phyloP scores from a whole-genome alignment of 2,888 invertebrate species.

The Zeuzera pyrina region DNA sequence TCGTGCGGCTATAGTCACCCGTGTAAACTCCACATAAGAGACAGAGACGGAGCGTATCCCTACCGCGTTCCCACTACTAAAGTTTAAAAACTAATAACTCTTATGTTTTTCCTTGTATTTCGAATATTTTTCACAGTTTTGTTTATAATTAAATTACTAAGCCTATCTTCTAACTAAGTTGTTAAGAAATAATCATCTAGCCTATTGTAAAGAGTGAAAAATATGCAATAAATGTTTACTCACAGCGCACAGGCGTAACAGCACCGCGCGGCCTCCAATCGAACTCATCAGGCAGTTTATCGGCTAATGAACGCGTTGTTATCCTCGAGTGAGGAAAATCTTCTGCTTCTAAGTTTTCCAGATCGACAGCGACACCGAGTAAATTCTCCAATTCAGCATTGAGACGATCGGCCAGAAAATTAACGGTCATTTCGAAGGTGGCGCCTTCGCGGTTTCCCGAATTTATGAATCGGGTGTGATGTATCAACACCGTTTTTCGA shows the following conservation, averaged over 20 bases:
- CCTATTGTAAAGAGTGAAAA: conserved; percentile 1
- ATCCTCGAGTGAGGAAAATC: conserved; percentile 33
- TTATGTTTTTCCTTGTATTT: no score
- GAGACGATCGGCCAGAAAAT: conserved; percentile 44
- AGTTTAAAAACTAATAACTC: no score
- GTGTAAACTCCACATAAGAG: no score
- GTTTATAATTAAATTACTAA: no score
- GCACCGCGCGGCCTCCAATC: conserved; percentile 53
- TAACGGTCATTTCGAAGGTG: conserved; percentile 32
- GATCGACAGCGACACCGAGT: conserved; percentile 24
- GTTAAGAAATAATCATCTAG: neutral
- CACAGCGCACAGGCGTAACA: conserved; percentile 48
- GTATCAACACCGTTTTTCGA: conserved; percentile 42
- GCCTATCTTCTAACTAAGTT: no score
- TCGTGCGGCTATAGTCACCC: no score
- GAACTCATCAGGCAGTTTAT: conserved; percentile 36
- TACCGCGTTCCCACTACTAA: no score
- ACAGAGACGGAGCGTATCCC: neutral
- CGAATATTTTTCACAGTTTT: no score
- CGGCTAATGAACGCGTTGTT: conserved; percentile 22
- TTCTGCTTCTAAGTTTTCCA: conserved; percentile 20
- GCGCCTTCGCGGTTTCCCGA: conserved; percentile 51
- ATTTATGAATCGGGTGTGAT: conserved; percentile 34
- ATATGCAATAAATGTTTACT: conserved; percentile 20
- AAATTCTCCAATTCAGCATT: conserved; percentile 32